These are phyloP conservation scores for Eupsilia transversa DNA, from an alignment of 2,888 invertebrate genomes.

Conservation along the genomic window DNA sequence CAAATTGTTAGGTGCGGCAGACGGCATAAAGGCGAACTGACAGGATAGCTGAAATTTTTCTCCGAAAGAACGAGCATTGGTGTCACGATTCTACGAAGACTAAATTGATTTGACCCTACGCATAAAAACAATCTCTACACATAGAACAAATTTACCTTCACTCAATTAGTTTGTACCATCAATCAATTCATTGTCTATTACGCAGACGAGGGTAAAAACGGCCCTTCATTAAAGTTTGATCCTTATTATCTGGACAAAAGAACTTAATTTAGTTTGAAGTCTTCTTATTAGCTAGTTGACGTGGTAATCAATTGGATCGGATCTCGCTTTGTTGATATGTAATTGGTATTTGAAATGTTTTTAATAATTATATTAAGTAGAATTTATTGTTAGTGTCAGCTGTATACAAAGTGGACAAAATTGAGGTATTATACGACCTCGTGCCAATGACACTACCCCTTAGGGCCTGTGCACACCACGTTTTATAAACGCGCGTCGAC, in stretches of 20 bases:
- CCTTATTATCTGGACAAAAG: slow-evolving; percentile 42
- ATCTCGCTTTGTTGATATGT: slow-evolving; percentile 46
- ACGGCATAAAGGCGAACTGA: no score
- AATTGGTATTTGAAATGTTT: slow-evolving; percentile 38
- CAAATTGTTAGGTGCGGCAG: no score
- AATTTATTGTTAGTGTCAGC: not conserved
- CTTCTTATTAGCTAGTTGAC: slow-evolving; percentile 43
- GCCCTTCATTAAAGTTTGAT: slow-evolving; percentile 37
- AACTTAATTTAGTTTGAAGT: slow-evolving; percentile 36
- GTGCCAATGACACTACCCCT: not conserved
- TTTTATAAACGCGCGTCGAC: no score
- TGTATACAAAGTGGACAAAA: not conserved
- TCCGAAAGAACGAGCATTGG: not conserved
- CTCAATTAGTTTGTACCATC: slow-evolving; percentile 63
- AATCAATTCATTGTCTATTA: slow-evolving; percentile 67
- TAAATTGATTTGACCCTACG: not conserved
- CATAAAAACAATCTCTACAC: slow-evolving; percentile 7
- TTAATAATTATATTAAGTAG: slow-evolving; percentile 22
- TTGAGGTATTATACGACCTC: not conserved
- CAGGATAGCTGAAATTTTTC: no score
- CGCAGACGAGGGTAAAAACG: slow-evolving; percentile 42
- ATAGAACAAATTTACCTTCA: slow-evolving; percentile 46
- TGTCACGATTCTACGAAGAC: not conserved
- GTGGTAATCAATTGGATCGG: slow-evolving; percentile 50
- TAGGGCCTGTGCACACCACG: no score